phyloP scores from a whole-genome alignment of 2,888 invertebrate genomes.

The Neuroscelio doddi region DNA sequence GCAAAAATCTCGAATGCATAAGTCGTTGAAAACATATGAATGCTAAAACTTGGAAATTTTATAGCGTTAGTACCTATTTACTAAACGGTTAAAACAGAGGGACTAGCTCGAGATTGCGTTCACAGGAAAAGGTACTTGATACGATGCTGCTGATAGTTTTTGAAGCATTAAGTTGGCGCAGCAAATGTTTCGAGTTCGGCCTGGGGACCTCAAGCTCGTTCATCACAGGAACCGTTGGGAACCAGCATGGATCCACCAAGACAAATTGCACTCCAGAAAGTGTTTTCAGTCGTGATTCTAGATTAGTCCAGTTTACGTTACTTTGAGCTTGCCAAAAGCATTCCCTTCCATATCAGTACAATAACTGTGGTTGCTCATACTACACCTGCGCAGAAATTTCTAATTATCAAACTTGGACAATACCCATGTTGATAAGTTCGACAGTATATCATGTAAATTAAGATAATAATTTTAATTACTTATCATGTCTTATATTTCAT shows the following conservation, averaged over 20 bases:
- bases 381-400: too few relatives aligned
- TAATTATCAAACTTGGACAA: too few relatives aligned
- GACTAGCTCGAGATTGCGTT: constrained; percentile 24
- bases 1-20: constrained; percentile 22
- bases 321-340: constrained; percentile 4
- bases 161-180: constrained; percentile 32
- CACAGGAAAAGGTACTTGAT: constrained; percentile 27
- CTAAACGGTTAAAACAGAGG: constrained; percentile 32
- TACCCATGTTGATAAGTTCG: too few relatives aligned
- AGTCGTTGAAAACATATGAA: neutral
- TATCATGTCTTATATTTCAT: too few relatives aligned
- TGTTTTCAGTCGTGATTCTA: constrained; percentile 22
- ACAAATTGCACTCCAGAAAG: constrained; percentile 36
- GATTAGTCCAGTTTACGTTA: constrained; percentile 29
- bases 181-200: constrained; percentile 11
- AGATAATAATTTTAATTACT: too few relatives aligned
- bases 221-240: constrained; percentile 30
- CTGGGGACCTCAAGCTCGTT: constrained; percentile 29
- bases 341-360: constrained; percentile 5
- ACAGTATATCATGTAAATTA: too few relatives aligned
- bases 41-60: constrained; percentile 36
- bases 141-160: constrained; percentile 32
- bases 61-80: constrained; percentile 19
- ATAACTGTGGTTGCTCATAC: constrained; percentile 9
- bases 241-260: constrained; percentile 30